Conservation (phyloP, 2,797 vertebrate species). For the Spinus pinus region DNA sequence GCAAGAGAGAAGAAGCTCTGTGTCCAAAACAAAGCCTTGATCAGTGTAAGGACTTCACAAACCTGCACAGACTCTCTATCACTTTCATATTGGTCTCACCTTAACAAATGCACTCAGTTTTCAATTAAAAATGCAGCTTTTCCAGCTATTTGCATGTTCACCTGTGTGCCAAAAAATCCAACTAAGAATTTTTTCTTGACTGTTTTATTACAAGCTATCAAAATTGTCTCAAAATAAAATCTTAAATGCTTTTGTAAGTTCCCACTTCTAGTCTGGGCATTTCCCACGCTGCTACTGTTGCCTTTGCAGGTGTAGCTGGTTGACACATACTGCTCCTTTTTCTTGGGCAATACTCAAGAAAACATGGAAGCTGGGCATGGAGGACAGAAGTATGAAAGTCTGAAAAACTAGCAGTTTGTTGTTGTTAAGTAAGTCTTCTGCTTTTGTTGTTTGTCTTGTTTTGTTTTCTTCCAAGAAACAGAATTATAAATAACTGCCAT, state of each 20-base stretch:
- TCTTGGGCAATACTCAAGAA: not conserved
- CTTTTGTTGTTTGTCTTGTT: not conserved
- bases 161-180: not conserved
- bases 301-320: not conserved
- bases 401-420: not conserved
- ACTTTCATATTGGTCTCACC: not conserved
- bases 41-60: not conserved
- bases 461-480: not conserved
- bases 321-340: not conserved
- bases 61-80: not conserved
- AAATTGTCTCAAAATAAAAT: not conserved
- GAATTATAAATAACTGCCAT: not conserved
- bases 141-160: not conserved
- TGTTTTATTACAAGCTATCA: not conserved
- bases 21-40: not conserved
- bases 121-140: not conserved
- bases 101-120: not conserved
- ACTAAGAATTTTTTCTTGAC: not conserved
- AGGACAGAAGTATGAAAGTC: not conserved
- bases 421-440: not conserved
- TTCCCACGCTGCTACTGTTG: not conserved
- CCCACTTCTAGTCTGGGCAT: not conserved
- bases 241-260: not conserved
- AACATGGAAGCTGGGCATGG: rapidly evolving
- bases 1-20: not conserved